A percentile compares a stretch with the other conserved stretches of the same genome.
Evolutionary conservation across 2,113 vertebrate species (phyloP).

Genomic region (Antechinus flavipes): DNA sequence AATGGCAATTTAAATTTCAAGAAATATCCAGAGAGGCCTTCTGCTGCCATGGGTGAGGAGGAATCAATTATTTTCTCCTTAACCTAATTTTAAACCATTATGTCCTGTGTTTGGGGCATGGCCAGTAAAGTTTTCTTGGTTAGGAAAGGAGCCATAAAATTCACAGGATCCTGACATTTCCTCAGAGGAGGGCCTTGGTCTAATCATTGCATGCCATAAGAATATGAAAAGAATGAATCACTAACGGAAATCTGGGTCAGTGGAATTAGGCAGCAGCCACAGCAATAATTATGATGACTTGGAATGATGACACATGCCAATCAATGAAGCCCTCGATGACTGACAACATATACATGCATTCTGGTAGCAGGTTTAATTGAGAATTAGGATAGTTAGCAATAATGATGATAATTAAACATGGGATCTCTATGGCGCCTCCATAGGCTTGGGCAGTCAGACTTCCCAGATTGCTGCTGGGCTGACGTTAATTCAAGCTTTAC

Average conservation of each 20-base stretch:
- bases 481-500: constrained; percentile 4
- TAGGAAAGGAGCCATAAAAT: constrained; percentile 15
- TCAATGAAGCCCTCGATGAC: constrained; percentile 39
- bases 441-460: constrained; percentile 24
- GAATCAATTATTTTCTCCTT: constrained; percentile 37
- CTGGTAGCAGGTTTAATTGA: constrained; percentile 57
- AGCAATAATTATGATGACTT: constrained; percentile 58
- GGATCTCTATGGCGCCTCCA: constrained; percentile 12
- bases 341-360: constrained; percentile 42
- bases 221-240: constrained; percentile 58
- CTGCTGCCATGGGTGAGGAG: constrained; percentile 26
- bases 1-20: constrained; percentile 60
- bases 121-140: neutral
- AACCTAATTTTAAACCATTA: constrained; percentile 13
- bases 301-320: constrained; percentile 6
- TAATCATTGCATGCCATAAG: constrained; percentile 21
- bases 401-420: constrained; percentile 59
- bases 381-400: constrained; percentile 70
- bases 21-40: constrained; percentile 69
- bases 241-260: constrained; percentile 51
- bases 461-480: constrained; percentile 9
- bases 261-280: constrained; percentile 29
- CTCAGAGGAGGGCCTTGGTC: constrained; percentile 15
- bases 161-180: constrained; percentile 28
- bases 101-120: neutral